Evolutionary conservation across 2,113 vertebrate genomes (phyloP), one percentile per base, ranked within the genome.

Genomic region (Promerops cafer): DNA sequence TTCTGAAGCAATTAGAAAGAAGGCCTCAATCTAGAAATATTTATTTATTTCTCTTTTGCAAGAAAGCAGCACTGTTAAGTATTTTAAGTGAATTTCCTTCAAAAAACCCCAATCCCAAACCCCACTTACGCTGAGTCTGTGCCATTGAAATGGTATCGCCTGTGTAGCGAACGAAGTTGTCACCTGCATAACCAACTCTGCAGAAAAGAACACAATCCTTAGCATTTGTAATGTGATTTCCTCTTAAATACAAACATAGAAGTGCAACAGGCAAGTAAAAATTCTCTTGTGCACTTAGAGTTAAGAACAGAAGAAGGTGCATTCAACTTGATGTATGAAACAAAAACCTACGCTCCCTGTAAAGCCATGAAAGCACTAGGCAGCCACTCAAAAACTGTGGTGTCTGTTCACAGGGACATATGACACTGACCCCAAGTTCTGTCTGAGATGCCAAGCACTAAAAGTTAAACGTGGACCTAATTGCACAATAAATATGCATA

Each of bases 111-210:
- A 28, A 26, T 2, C 4, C 37, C 61, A 40, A 68, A 21, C 3
- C 10, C 31, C 59, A 98, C 99, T 99, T 97, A 99, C 99, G 13
- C 37, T 99, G 99, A 22, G 99, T 99, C 97, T 99, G 98, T 89
- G 99, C 99, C 99, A 99, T 99, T 68, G 98, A 98, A 91, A 99
- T 99, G 22, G 99, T 99, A 92, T 98, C 99, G 27, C 99, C 99
- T 7, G 98, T 98, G 93, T 99, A 99, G 89, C 99, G 98, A 80
- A 98, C 99, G 18, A 99, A 99, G 97, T 99, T 99, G 97, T 99
- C 99, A 89, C 99, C 99, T 12, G 99, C 99, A 3, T 99, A 99
- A 33, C 99, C 98, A 72, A 99, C 99, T 80, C 99, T 99, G 97
- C 74, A 88, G 93, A 81, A 78, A 88, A 17, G 88, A 97, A 94